Conservation (phyloP, 1,140 invertebrate genomes). For the Campoletis sonorensis region DNA sequence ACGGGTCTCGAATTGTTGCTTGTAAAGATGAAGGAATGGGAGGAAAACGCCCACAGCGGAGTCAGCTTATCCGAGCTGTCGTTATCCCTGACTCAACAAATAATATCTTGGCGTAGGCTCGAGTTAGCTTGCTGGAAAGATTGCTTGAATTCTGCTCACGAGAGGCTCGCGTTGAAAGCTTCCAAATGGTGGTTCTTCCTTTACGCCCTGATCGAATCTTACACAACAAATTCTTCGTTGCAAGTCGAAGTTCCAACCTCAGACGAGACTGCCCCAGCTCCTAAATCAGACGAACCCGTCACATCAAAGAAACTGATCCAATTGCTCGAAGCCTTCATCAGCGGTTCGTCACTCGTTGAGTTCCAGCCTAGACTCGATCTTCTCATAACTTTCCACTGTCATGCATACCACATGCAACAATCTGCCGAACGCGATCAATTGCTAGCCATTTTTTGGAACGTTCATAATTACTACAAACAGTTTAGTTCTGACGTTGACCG, state of each 20-base stretch:
- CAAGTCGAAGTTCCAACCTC: constrained; percentile 49
- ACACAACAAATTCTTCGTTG: constrained; percentile 57
- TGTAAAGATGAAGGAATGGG: constrained; percentile 92
- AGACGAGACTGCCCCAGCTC: constrained; percentile 47
- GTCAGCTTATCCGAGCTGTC: constrained; percentile 88
- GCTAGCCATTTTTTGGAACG: constrained; percentile 88
- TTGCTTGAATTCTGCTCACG: constrained; percentile 81
- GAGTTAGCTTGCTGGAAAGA: constrained; percentile 93
- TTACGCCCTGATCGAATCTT: constrained; percentile 82
- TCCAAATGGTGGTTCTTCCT: constrained; percentile 95
- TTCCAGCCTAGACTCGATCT: constrained; percentile 88
- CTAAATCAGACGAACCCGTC: constrained; percentile 46
- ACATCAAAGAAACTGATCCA: constrained; percentile 70
- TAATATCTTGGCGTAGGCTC: constrained; percentile 93
- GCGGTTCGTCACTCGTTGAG: constrained; percentile 89
- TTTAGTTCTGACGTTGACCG: constrained; percentile 82
- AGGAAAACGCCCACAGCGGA: constrained; percentile 90
- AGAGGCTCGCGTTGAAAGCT: constrained; percentile 80
- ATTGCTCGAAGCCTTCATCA: constrained; percentile 89
- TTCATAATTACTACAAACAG: constrained; percentile 91
- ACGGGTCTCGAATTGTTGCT: constrained; percentile 93
- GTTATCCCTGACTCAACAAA: constrained; percentile 84
- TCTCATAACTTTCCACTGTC: constrained; percentile 86
- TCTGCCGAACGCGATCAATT: constrained; percentile 77
- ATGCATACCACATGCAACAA: constrained; percentile 78